Conservation (phyloP, 2,113 vertebrate species). For the Barnardius zonarius region DNA sequence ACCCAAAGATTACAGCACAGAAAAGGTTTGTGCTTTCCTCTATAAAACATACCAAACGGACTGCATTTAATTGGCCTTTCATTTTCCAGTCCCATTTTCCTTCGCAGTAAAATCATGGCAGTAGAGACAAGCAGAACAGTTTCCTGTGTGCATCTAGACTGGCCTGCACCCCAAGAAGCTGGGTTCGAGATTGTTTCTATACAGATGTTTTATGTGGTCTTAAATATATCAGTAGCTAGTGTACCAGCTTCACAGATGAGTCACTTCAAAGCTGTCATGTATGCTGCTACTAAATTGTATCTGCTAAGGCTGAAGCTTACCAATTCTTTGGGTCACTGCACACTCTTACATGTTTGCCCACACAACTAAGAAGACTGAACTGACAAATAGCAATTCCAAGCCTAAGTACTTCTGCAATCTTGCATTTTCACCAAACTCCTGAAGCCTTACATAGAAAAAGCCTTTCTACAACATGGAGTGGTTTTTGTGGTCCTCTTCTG, state of each 20-base stretch:
- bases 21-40: neutral
- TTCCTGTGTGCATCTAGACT: neutral
- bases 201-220: neutral
- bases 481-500: neutral
- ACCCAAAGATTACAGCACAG: neutral
- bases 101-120: neutral
- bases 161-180: neutral
- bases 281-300: neutral
- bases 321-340: neutral
- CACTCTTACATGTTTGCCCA: neutral
- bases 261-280: neutral
- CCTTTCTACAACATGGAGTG: neutral
- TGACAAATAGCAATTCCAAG: neutral
- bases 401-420: neutral
- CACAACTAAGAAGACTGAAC: neutral
- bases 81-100: neutral
- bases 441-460: neutral
- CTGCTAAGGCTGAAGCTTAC: neutral
- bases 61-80: neutral
- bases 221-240: neutral
- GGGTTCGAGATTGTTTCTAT: neutral
- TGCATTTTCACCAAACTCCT: neutral
- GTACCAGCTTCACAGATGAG: neutral
- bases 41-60: neutral
- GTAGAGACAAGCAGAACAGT: neutral